These are phyloP conservation scores for Chymomyza caudatula DNA, from an alignment of 2,888 invertebrate species.

Conservation along the genomic window DNA sequence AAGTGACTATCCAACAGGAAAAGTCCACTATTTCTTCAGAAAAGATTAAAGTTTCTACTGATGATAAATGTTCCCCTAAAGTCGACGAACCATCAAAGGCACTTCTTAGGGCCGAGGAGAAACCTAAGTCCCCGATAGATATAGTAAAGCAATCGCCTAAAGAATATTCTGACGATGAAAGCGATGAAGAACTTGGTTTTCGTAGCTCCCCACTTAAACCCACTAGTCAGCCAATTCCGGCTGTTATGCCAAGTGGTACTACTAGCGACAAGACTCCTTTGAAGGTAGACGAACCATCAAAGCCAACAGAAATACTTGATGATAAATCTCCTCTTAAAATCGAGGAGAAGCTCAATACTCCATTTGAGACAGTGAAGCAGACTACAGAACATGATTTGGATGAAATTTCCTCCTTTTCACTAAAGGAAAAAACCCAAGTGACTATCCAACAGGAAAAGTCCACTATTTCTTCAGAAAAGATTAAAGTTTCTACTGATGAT, in stretches of 20 bases:
- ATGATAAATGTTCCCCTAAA: not conserved
- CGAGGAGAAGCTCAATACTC: not conserved
- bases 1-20: not conserved
- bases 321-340: not conserved
- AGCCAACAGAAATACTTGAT: not conserved
- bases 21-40: constrained; percentile 5
- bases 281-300: not conserved
- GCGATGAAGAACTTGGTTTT: constrained; percentile 6
- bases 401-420: no score
- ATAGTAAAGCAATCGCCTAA: constrained; percentile 9
- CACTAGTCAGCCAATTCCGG: not conserved
- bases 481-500: not conserved
- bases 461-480: not conserved
- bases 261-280: not conserved
- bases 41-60: not conserved
- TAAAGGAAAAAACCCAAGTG: not conserved
- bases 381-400: not conserved
- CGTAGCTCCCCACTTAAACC: constrained; percentile 5
- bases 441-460: not conserved
- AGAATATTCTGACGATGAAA: constrained; percentile 18
- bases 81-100: constrained; percentile 27
- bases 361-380: not conserved
- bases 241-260: not conserved
- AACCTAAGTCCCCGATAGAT: constrained; percentile 15
- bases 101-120: constrained; percentile 19